Evolutionary conservation across 2,888 invertebrate species (phyloP).

Genomic region (Hirtodrosophila duncani): DNA sequence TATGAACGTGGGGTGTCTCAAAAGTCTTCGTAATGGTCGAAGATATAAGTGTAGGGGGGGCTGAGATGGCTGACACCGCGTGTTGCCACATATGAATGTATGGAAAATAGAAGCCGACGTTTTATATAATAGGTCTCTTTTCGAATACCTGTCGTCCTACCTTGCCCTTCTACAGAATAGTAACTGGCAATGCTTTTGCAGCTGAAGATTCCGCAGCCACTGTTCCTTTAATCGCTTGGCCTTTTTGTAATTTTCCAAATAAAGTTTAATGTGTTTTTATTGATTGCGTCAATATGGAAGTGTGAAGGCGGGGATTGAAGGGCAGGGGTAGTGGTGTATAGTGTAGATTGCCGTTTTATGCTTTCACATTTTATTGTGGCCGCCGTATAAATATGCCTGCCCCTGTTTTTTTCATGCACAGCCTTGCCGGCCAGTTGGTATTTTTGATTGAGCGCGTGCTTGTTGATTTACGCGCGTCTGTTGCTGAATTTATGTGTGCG

Average conservation of each 20-base stretch:
- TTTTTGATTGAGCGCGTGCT: conserved; percentile 58
- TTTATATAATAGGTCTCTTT: no score
- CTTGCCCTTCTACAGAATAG: no score
- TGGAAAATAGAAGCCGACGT: no score
- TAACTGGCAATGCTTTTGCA: conserved; percentile 33
- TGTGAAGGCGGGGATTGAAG: no score
- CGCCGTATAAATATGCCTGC: conserved; percentile 21
- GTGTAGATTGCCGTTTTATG: conserved; percentile 16
- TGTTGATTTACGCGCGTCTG: conserved; percentile 56
- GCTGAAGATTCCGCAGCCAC: conserved; percentile 35
- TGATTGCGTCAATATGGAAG: conserved; percentile 44
- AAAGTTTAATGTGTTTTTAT: conserved; percentile 61
- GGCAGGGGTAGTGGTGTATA: no score
- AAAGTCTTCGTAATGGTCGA: no score
- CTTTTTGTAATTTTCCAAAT: conserved; percentile 33
- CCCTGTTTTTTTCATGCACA: not conserved
- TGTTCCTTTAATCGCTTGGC: not conserved
- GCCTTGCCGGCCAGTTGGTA: conserved; percentile 32
- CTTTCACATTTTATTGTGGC: conserved; percentile 33
- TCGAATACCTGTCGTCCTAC: conserved; percentile 19
- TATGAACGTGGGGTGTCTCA: no score
- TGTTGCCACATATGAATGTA: no score
- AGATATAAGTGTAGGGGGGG: no score
- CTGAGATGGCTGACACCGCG: no score
- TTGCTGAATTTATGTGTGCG: conserved; percentile 59